These are phyloP conservation scores for Melanchra persicariae DNA, from an alignment of 2,888 invertebrate genomes.

Conservation along the genomic window DNA sequence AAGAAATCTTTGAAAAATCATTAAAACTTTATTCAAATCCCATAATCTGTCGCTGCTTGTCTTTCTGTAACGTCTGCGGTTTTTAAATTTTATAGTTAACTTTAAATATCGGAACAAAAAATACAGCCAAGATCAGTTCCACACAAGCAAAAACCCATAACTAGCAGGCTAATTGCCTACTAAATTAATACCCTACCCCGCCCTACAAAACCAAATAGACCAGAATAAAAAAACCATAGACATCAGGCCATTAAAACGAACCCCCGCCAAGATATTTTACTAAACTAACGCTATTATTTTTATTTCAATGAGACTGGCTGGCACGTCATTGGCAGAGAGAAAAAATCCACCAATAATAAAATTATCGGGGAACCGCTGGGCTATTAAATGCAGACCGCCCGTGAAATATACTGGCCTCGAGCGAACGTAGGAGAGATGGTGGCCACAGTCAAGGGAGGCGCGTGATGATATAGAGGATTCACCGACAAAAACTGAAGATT, in stretches of 20 bases:
- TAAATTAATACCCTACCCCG: constrained; percentile 60
- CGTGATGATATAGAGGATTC: constrained; percentile 47
- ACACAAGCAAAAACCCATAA: constrained; percentile 55
- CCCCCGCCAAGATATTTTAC: constrained; percentile 77
- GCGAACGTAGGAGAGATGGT: constrained; percentile 66
- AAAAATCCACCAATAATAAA: constrained; percentile 88
- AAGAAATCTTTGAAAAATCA: neutral
- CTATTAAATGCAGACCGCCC: constrained; percentile 89
- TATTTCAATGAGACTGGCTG: constrained; percentile 79
- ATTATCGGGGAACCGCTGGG: constrained; percentile 87
- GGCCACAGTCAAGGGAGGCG: constrained; percentile 59
- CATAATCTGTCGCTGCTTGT: neutral
- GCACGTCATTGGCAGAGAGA: constrained; percentile 82
- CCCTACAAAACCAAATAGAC: constrained; percentile 68
- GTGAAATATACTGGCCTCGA: constrained; percentile 85
- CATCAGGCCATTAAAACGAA: constrained; percentile 68
- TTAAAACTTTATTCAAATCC: neutral
- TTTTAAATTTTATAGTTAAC: constrained; percentile 3
- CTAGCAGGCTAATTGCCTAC: constrained; percentile 63
- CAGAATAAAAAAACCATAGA: constrained; percentile 64
- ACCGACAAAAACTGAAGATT: constrained; percentile 28
- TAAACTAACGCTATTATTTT: constrained; percentile 81
- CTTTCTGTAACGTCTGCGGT: neutral
- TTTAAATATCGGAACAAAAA: constrained; percentile 15
- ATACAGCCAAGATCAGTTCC: constrained; percentile 21